Evolutionary conservation across 2,888 invertebrate species (phyloP).

Genomic region (Drosophila conformis): DNA sequence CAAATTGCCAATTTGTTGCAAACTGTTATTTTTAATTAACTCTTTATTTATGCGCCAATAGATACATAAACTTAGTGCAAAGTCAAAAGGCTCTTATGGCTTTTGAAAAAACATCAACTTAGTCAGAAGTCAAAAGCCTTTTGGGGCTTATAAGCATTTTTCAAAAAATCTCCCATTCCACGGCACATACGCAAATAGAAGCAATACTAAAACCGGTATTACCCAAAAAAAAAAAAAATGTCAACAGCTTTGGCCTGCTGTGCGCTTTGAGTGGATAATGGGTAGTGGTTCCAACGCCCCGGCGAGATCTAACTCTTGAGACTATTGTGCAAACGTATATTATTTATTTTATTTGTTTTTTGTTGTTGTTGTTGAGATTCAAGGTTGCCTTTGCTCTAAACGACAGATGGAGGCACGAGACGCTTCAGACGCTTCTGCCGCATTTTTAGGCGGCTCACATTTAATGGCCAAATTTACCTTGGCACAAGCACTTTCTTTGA

Average conservation of each 20-base stretch:
- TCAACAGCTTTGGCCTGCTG: constrained; percentile 43
- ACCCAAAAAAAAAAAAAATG: constrained; percentile 22
- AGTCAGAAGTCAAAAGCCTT: neutral
- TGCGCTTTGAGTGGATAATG: constrained; percentile 17
- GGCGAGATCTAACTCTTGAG: constrained; percentile 6
- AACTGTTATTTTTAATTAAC: constrained; percentile 72
- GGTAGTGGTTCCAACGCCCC: constrained; percentile 21
- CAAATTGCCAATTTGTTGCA: constrained; percentile 67
- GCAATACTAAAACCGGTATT: constrained; percentile 40
- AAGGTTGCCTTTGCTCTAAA: constrained; percentile 20
- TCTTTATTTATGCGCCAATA: constrained; percentile 64
- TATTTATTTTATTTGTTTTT: constrained; percentile 17
- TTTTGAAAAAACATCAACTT: neutral
- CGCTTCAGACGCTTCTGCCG: constrained; percentile 14
- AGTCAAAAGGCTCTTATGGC: constrained; percentile 15
- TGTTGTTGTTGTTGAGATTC: constrained; percentile 14
- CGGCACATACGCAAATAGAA: constrained; percentile 1
- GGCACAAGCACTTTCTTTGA: constrained; percentile 27
- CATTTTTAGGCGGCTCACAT: constrained; percentile 14
- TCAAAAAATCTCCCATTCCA: constrained; percentile 19
- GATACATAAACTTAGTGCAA: constrained; percentile 36
- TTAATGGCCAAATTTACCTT: constrained; percentile 56
- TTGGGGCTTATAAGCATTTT: constrained; percentile 44
- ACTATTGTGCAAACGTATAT: constrained; percentile 29
- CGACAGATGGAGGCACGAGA: constrained; percentile 24